phyloP scores from a whole-genome alignment of 92 coral and sea anemone species.

The Porites divaricata region DNA sequence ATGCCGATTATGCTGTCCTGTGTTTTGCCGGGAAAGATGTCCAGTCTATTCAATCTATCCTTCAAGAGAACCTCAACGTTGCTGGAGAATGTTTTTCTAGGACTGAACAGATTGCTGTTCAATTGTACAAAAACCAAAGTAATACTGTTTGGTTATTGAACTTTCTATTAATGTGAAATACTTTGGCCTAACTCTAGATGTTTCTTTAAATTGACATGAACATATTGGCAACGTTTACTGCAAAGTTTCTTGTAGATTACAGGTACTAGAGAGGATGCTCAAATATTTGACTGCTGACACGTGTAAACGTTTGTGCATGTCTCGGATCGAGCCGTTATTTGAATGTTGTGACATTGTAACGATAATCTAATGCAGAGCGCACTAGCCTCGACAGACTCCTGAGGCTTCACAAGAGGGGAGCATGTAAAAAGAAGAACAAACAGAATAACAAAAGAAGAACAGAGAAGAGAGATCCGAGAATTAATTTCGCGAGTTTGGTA shows the following conservation, averaged over 20 bases:
- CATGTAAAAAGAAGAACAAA: background rate
- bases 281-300: slow-evolving; percentile 7
- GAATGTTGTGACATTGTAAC: background rate
- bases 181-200: slow-evolving; percentile 1
- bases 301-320: background rate
- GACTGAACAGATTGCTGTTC: background rate
- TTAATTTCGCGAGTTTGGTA: background rate
- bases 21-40: background rate
- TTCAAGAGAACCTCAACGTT: background rate
- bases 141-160: background rate
- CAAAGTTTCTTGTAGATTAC: background rate
- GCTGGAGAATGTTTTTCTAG: background rate
- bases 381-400: too few relatives aligned
- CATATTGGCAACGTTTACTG: background rate
- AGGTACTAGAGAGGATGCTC: background rate
- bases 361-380: too few relatives aligned
- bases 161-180: background rate
- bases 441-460: background rate
- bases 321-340: background rate
- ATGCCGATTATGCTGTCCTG: background rate
- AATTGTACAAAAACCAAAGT: slow-evolving; percentile 1
- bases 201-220: background rate
- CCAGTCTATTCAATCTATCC: background rate
- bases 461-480: background rate
- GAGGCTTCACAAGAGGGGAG: background rate